Conservation (phyloP, 1,140 invertebrate genomes). For the Contarinia nasturtii region DNA sequence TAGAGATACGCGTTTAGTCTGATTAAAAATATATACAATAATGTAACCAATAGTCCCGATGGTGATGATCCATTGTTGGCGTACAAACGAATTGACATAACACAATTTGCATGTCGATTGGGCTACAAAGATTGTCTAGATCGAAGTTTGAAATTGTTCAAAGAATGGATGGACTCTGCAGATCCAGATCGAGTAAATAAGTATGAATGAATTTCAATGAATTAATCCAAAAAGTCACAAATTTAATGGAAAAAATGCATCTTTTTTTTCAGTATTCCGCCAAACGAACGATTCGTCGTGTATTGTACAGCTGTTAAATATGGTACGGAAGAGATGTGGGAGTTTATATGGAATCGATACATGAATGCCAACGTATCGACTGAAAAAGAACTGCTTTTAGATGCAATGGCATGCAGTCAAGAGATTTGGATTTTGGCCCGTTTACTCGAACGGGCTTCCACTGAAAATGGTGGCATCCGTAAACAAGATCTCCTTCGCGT, state of each 20-base stretch:
- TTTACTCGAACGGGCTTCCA: conserved; percentile 49
- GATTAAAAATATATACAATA: conserved; percentile 38
- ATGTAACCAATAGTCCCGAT: conserved; percentile 36
- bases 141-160: conserved; percentile 43
- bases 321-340: conserved; percentile 65
- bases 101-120: conserved; percentile 46
- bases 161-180: conserved; percentile 44
- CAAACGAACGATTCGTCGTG: conserved; percentile 57
- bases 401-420: conserved; percentile 56
- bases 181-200: conserved; percentile 53
- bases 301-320: conserved; percentile 69
- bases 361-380: conserved; percentile 47
- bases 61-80: conserved; percentile 42
- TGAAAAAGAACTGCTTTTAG: conserved; percentile 53
- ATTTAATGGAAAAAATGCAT: background rate
- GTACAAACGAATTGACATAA: conserved; percentile 46
- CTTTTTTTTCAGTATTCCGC: conserved; percentile 41
- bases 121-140: conserved; percentile 46
- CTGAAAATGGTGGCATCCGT: conserved; percentile 50
- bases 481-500: conserved; percentile 60
- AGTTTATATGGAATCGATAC: conserved; percentile 65
- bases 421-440: conserved; percentile 58
- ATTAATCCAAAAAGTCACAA: too few relatives aligned
- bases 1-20: conserved; percentile 46
- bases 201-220: too few relatives aligned